These are phyloP conservation scores for Littorina saxatilis DNA, from an alignment of 1,140 invertebrate genomes.

Conservation along the genomic window DNA sequence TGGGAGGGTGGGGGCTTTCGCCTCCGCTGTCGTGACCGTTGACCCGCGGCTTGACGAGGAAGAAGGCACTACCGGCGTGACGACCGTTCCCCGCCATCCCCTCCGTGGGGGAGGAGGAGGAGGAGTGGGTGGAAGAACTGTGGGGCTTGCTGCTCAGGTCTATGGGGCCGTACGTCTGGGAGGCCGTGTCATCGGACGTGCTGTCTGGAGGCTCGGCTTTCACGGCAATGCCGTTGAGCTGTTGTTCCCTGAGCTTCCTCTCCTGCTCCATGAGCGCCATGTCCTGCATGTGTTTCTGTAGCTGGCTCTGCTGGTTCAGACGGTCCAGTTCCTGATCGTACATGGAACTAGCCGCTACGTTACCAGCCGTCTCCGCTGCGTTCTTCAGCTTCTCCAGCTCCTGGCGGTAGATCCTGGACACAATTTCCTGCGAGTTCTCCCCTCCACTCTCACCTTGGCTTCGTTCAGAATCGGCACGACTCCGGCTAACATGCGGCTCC, in stretches of 20 bases:
- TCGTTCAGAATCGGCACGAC: slow-evolving; percentile 33
- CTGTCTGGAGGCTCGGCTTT: slow-evolving; percentile 67
- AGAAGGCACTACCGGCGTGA: slow-evolving; percentile 88
- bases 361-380: slow-evolving; percentile 82
- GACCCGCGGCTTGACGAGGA: slow-evolving; percentile 83
- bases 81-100: slow-evolving; percentile 67
- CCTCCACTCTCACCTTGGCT: not conserved
- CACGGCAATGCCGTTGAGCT: slow-evolving; percentile 44
- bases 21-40: slow-evolving; percentile 74
- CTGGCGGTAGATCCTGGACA: slow-evolving; percentile 97
- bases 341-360: slow-evolving; percentile 85
- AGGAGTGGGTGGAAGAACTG: slow-evolving; percentile 63
- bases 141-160: slow-evolving; percentile 65
- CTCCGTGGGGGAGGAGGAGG: slow-evolving; percentile 53
- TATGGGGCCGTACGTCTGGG: slow-evolving; percentile 63
- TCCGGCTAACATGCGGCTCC: slow-evolving; percentile 13
- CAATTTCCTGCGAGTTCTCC: slow-evolving; percentile 89
- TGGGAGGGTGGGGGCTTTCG: slow-evolving; percentile 47
- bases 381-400: slow-evolving; percentile 89
- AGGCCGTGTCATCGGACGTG: slow-evolving; percentile 55
- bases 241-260: not conserved
- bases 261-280: not conserved
- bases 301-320: slow-evolving; percentile 53
- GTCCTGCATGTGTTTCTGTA: slow-evolving; percentile 31
- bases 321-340: slow-evolving; percentile 71